phyloP scores from a whole-genome alignment of 2,113 vertebrate genomes.

The Chauna torquata region DNA sequence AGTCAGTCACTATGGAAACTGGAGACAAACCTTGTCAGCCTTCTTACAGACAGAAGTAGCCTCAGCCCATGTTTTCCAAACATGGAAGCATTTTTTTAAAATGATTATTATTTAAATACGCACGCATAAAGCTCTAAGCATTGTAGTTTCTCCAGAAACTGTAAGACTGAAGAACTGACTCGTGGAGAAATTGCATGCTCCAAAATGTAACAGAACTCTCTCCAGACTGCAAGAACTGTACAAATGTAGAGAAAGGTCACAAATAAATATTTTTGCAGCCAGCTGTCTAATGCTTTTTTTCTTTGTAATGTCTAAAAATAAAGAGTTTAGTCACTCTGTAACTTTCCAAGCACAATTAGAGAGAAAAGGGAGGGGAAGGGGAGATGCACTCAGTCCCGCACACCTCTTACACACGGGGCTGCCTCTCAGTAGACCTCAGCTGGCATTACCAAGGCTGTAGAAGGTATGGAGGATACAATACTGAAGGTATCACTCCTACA shows the following conservation, averaged over 20 bases:
- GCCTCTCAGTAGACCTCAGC: background rate
- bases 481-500: background rate
- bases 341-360: constrained; percentile 25
- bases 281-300: constrained; percentile 44
- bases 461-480: background rate
- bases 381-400: background rate
- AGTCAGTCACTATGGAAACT: background rate
- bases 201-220: background rate
- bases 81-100: background rate
- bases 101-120: background rate
- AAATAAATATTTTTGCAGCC: constrained; percentile 60
- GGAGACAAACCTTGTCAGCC: background rate
- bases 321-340: constrained; percentile 29
- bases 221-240: constrained; percentile 23
- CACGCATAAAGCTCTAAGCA: background rate
- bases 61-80: background rate
- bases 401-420: background rate
- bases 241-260: constrained; percentile 39
- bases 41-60: background rate
- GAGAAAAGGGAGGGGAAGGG: background rate
- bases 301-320: constrained; percentile 61
- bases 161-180: background rate
- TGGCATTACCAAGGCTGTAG: background rate
- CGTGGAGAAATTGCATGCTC: background rate
- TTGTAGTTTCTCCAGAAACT: constrained; percentile 12